Conservation (phyloP, 1,140 invertebrate species). For the Dufourea novaeangliae region DNA sequence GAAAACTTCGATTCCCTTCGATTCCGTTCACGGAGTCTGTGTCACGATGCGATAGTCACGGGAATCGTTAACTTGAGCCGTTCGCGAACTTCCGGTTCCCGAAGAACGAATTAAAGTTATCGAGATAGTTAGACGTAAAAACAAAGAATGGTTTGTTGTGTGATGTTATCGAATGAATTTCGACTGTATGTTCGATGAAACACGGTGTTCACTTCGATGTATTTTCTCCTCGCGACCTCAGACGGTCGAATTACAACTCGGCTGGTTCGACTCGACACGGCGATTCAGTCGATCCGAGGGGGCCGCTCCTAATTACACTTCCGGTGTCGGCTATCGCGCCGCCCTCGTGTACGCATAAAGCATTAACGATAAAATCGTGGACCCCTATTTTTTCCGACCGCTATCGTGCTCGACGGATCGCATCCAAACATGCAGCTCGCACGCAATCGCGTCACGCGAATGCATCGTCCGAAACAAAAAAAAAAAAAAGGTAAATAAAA, state of each 20-base stretch:
- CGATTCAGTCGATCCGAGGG: not conserved
- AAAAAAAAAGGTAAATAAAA: not conserved
- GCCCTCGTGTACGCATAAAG: slow-evolving; percentile 12
- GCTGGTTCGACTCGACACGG: not conserved
- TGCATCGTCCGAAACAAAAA: not conserved
- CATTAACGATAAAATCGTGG: slow-evolving; percentile 32
- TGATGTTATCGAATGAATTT: too few species aligned
- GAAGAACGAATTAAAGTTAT: too few species aligned
- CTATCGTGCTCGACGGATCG: not conserved
- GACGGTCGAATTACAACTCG: not conserved
- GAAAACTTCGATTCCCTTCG: not conserved
- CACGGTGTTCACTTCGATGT: too few species aligned
- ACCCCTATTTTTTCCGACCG: not conserved
- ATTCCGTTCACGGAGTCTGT: not conserved
- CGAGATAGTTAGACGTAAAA: too few species aligned
- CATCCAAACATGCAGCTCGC: not conserved
- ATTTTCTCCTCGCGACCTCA: too few species aligned
- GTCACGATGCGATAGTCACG: too few species aligned
- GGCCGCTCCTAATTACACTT: slow-evolving; percentile 16
- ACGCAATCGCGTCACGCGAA: slow-evolving; percentile 22
- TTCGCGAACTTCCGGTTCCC: too few species aligned
- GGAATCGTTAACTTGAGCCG: too few species aligned
- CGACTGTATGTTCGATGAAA: too few species aligned
- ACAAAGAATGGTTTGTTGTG: too few species aligned
- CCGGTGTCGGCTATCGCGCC: slow-evolving; percentile 1